These are phyloP conservation scores for Trachemys scripta DNA, from an alignment of 2,113 vertebrate genomes.

Conservation along the genomic window DNA sequence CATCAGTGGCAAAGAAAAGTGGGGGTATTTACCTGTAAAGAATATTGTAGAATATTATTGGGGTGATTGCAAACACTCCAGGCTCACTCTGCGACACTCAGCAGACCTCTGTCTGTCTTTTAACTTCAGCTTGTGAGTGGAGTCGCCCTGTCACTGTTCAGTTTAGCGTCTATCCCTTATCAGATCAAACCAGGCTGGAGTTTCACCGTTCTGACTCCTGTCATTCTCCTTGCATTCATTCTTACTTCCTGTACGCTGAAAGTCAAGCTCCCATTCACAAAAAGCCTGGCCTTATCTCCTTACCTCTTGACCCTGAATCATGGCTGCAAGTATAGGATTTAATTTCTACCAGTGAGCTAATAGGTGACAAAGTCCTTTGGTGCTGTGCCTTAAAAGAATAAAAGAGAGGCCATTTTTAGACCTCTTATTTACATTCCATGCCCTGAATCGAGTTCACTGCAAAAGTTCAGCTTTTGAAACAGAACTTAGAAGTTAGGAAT, in stretches of 20 bases:
- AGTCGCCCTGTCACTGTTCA: slow-evolving; percentile 28
- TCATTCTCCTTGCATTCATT: slow-evolving; percentile 84
- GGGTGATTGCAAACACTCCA: fast-evolving
- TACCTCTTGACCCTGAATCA: slow-evolving; percentile 84
- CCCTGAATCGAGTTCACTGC: fast-evolving
- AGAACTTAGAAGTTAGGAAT: fast-evolving
- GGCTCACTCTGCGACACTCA: not conserved
- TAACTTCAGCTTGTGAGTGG: slow-evolving; percentile 7
- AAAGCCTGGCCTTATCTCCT: slow-evolving; percentile 87
- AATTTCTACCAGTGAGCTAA: slow-evolving; percentile 62
- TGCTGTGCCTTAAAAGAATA: not conserved
- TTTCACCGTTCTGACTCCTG: slow-evolving; percentile 85
- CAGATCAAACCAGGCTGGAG: slow-evolving; percentile 87
- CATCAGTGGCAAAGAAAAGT: not conserved
- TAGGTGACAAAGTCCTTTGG: slow-evolving; percentile 77
- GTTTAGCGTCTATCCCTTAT: slow-evolving; percentile 80
- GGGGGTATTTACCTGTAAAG: not conserved
- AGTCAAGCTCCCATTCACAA: slow-evolving; percentile 90
- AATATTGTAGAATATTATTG: fast-evolving
- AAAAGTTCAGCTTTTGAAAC: not conserved
- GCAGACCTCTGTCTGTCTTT: slow-evolving; percentile 72
- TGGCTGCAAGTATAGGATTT: slow-evolving; percentile 44
- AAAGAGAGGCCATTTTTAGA: not conserved
- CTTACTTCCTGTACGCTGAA: slow-evolving; percentile 89
- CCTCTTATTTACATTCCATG: fast-evolving